A percentile compares a stretch with the other conserved stretches of the same genome.
Conservation (phyloP, 2,797 vertebrate species). For the Microhierax caerulescens region DNA sequence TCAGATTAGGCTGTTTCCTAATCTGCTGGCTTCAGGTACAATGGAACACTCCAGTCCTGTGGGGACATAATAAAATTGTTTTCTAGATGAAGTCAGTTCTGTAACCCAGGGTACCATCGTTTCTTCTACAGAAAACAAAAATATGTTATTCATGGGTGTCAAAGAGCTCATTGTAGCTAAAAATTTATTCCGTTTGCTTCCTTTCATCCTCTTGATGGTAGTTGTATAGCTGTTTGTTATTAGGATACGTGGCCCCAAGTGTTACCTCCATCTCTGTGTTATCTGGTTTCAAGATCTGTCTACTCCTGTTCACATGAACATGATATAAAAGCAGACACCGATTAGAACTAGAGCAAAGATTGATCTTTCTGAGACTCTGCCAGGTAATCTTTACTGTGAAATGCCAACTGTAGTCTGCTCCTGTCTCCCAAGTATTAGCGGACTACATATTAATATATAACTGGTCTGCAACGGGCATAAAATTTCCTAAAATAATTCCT, state of each 20-base stretch:
- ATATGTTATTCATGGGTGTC: not conserved
- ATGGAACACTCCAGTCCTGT: not conserved
- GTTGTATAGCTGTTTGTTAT: accelerated
- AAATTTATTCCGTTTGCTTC: not conserved
- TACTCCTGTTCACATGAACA: not conserved
- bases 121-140: not conserved
- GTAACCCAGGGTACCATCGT: not conserved
- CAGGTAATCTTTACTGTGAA: not conserved
- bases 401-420: not conserved
- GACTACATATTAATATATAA: not conserved
- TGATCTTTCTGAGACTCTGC: not conserved
- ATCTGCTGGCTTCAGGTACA: not conserved
- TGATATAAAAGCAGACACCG: not conserved
- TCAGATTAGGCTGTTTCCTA: not conserved
- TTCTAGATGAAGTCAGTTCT: not conserved
- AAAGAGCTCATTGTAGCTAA: not conserved
- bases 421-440: not conserved
- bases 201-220: not conserved
- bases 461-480: constrained; percentile 1
- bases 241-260: not conserved
- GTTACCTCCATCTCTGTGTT: not conserved
- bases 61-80: not conserved
- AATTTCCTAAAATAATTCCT: constrained; percentile 48
- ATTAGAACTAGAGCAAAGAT: not conserved
- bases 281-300: not conserved